phyloP scores from a whole-genome alignment of 2,113 vertebrate species.

The Platysternon megacephalum region DNA sequence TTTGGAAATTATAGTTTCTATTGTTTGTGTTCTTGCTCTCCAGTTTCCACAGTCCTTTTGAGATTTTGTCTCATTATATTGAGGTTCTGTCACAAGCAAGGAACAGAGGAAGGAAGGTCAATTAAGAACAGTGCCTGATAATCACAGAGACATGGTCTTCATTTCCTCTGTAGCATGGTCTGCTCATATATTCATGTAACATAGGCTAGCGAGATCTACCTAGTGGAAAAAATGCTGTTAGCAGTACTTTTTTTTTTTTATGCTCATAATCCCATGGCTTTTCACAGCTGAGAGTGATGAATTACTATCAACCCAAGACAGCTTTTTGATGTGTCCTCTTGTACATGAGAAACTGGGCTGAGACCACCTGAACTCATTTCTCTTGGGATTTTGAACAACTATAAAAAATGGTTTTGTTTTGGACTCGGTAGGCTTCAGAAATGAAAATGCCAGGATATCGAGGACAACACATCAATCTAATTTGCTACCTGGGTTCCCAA shows the following conservation, averaged over 20 bases:
- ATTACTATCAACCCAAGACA: constrained; percentile 76
- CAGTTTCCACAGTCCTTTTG: neutral
- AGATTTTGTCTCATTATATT: constrained; percentile 1
- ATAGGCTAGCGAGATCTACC: neutral
- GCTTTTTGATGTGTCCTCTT: constrained; percentile 77
- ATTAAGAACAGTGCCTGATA: constrained; percentile 21
- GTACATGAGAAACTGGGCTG: constrained; percentile 72
- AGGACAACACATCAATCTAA: constrained; percentile 85
- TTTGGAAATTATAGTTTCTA: neutral
- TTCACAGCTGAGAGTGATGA: constrained; percentile 76
- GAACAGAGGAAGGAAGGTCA: neutral
- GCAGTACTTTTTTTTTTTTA: constrained; percentile 13
- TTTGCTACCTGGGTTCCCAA: constrained; percentile 71
- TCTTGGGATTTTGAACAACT: constrained; percentile 77
- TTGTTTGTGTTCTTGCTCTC: neutral
- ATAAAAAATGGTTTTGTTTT: constrained; percentile 87
- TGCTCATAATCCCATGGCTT: constrained; percentile 67
- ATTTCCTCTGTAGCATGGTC: constrained; percentile 13
- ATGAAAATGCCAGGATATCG: constrained; percentile 81
- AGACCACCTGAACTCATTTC: constrained; percentile 82
- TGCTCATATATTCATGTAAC: constrained; percentile 14
- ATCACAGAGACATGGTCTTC: constrained; percentile 37
- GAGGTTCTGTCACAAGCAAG: neutral
- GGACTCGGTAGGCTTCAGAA: constrained; percentile 79
- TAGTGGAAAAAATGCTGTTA: neutral